Percentiles rank a stretch among this genome's conserved stretches.
These are phyloP conservation scores for Alethe diademata DNA, from an alignment of 2,113 vertebrate species.

Conservation along the genomic window DNA sequence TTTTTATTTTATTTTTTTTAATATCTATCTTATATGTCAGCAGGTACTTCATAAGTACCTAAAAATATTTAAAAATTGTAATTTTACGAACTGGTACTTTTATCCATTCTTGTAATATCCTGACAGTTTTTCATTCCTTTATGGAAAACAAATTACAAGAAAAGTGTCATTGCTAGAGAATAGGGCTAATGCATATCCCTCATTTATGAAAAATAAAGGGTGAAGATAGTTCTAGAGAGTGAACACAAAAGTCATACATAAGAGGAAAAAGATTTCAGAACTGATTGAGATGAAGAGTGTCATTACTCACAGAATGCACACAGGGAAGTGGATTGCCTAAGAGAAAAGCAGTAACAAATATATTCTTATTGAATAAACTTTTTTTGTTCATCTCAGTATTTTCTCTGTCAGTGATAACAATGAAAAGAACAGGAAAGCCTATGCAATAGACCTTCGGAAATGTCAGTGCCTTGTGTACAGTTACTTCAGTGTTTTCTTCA, in stretches of 20 bases:
- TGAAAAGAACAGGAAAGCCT: background rate
- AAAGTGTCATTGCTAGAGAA: background rate
- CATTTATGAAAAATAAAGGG: background rate
- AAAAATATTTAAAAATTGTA: background rate
- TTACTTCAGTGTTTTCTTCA: background rate
- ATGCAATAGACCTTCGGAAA: background rate
- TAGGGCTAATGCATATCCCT: background rate
- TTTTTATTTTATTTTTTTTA: background rate
- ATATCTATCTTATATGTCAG: background rate
- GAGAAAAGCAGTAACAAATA: constrained; percentile 3
- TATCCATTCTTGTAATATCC: background rate
- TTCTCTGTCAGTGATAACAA: background rate
- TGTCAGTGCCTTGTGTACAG: background rate
- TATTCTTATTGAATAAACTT: constrained; percentile 8
- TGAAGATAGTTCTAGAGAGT: background rate
- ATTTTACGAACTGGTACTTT: background rate
- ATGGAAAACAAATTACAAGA: background rate
- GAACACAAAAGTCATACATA: background rate
- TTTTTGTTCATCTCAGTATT: background rate
- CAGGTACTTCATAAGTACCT: background rate
- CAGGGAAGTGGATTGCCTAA: background rate
- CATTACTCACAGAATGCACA: background rate
- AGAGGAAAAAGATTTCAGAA: constrained; percentile 1
- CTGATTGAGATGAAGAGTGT: background rate
- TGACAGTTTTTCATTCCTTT: background rate